Conservation (phyloP, 2,797 vertebrate genomes). For the Eremophila alpestris region DNA sequence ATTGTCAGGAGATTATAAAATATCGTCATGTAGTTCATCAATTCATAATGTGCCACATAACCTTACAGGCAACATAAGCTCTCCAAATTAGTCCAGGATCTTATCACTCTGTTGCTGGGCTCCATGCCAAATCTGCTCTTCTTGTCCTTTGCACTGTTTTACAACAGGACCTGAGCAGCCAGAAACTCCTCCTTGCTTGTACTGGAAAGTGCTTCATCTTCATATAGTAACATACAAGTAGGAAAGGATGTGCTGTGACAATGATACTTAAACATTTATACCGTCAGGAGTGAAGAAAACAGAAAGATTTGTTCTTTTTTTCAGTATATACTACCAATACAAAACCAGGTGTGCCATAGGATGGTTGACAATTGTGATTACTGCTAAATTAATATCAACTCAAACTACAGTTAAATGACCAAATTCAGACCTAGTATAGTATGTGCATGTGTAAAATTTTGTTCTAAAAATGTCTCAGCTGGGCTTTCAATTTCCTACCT, state of each 20-base stretch:
- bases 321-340: not conserved
- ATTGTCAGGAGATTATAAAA: not conserved
- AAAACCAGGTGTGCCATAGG: not conserved
- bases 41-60: not conserved
- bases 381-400: not conserved
- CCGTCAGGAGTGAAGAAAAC: not conserved
- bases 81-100: not conserved
- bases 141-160: not conserved
- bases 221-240: not conserved
- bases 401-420: not conserved
- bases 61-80: conserved; percentile 7
- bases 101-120: not conserved
- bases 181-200: not conserved
- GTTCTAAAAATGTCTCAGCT: not conserved
- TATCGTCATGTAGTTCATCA: not conserved
- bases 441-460: not conserved
- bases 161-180: not conserved
- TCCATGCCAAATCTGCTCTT: not conserved
- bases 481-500: not conserved
- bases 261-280: not conserved
- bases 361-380: not conserved
- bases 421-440: not conserved
- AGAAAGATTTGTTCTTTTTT: not conserved
- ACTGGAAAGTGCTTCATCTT: not conserved
- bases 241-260: not conserved